Percentiles rank a stretch among this genome's conserved stretches.
phyloP scores from a whole-genome alignment of 2,888 invertebrate genomes.

The Andrena dorsata region DNA sequence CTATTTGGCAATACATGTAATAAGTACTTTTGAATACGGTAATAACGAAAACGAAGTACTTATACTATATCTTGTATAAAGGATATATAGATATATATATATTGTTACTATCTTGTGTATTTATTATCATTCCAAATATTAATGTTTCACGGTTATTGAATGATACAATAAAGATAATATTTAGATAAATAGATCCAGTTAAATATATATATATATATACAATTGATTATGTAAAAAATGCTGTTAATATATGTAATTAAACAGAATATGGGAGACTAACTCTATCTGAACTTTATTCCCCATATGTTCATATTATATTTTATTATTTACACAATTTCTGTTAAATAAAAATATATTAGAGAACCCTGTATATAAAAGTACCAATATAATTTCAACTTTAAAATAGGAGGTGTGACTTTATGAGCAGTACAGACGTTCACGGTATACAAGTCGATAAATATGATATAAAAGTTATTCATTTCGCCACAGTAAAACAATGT shows the following conservation, averaged over 20 bases:
- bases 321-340: conserved; percentile 5
- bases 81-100: not conserved
- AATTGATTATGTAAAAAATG: conserved; percentile 38
- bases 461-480: no score
- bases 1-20: conserved; percentile 28
- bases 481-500: no score
- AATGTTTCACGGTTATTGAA: conserved; percentile 45
- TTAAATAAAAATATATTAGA: not conserved
- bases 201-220: conserved; percentile 8
- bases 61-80: conserved; percentile 47
- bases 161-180: conserved; percentile 42
- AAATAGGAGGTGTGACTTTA: no score
- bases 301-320: not conserved
- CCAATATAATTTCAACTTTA: no score
- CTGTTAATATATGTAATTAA: conserved; percentile 56
- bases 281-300: conserved; percentile 15
- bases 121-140: conserved; percentile 48
- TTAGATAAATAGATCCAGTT: conserved; percentile 44
- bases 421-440: no score
- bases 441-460: no score
- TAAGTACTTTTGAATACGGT: conserved; percentile 25
- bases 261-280: conserved; percentile 19
- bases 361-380: not conserved
- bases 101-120: conserved; percentile 41
- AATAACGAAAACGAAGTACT: conserved; percentile 34